Evolutionary conservation across 1,140 invertebrate genomes (phyloP).

Genomic region (Drosophila kohkoa): DNA sequence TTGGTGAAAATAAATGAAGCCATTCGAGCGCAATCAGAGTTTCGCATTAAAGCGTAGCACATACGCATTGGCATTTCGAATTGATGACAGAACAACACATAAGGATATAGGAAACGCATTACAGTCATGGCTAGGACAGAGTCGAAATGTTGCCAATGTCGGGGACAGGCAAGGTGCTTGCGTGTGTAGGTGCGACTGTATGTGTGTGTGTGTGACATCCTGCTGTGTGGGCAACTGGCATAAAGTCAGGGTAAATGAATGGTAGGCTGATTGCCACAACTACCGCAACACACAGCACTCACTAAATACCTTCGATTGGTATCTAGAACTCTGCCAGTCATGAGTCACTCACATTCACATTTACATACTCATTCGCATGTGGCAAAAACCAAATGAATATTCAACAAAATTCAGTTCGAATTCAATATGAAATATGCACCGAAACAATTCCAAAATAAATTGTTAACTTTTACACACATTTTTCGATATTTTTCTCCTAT

Average conservation of each 20-base stretch:
- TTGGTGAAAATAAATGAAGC: slow-evolving; percentile 77
- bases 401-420: slow-evolving; percentile 4
- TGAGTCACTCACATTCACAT: not conserved
- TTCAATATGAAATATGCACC: slow-evolving; percentile 9
- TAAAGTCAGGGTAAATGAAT: slow-evolving; percentile 14
- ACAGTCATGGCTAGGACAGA: not conserved
- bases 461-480: slow-evolving; percentile 12
- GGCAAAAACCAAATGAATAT: slow-evolving; percentile 28
- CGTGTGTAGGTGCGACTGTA: not conserved
- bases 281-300: not conserved
- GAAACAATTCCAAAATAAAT: slow-evolving; percentile 17
- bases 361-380: not conserved
- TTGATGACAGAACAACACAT: slow-evolving; percentile 57
- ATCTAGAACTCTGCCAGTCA: slow-evolving; percentile 12
- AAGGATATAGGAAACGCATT: slow-evolving; percentile 52
- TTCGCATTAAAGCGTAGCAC: slow-evolving; percentile 75
- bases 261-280: slow-evolving; percentile 36
- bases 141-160: not conserved
- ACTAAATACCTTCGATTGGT: slow-evolving; percentile 38
- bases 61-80: slow-evolving; percentile 64
- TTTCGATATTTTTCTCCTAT: not conserved
- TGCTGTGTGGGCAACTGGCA: not conserved
- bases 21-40: slow-evolving; percentile 80
- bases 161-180: not conserved
- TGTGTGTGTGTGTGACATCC: slow-evolving; percentile 21